Percentiles rank a stretch among this genome's conserved stretches.
Conservation (phyloP, 2,888 invertebrate species). For the Drosophila testacea region DNA sequence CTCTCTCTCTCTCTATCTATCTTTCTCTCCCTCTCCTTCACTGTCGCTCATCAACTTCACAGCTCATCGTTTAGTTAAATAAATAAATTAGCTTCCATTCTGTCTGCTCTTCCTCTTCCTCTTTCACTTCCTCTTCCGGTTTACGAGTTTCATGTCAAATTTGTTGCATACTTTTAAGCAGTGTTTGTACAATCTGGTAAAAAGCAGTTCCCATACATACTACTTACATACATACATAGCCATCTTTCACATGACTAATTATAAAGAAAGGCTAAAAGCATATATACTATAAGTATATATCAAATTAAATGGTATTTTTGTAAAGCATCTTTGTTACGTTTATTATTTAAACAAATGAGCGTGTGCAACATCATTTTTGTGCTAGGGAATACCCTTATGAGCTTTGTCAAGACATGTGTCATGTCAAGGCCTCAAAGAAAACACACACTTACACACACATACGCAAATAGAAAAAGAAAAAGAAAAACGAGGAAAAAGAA, state of each 20-base stretch:
- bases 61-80: slow-evolving; percentile 34
- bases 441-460: not conserved
- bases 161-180: slow-evolving; percentile 19
- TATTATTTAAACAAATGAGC: slow-evolving; percentile 21
- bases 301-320: not conserved
- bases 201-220: too few relatives aligned
- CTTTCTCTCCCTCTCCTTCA: too few relatives aligned
- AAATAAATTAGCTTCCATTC: slow-evolving; percentile 17
- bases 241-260: slow-evolving; percentile 4
- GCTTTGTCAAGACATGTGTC: slow-evolving; percentile 48
- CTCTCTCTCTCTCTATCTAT: too few relatives aligned
- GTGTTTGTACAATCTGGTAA: too few relatives aligned
- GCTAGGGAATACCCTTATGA: slow-evolving; percentile 48
- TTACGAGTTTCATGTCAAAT: slow-evolving; percentile 8
- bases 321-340: slow-evolving; percentile 1
- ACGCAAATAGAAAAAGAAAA: not conserved
- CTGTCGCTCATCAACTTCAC: not conserved
- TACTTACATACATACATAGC: too few relatives aligned
- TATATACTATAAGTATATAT: not conserved
- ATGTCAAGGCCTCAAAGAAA: slow-evolving; percentile 47
- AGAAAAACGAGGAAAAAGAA: slow-evolving; percentile 4
- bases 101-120: not conserved
- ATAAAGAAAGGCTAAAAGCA: slow-evolving; percentile 2
- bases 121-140: not conserved
- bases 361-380: slow-evolving; percentile 23